Percentiles rank a stretch among this genome's conserved stretches.
Evolutionary conservation across 2,888 invertebrate species (phyloP).

Genomic region (Plutella xylostella): DNA sequence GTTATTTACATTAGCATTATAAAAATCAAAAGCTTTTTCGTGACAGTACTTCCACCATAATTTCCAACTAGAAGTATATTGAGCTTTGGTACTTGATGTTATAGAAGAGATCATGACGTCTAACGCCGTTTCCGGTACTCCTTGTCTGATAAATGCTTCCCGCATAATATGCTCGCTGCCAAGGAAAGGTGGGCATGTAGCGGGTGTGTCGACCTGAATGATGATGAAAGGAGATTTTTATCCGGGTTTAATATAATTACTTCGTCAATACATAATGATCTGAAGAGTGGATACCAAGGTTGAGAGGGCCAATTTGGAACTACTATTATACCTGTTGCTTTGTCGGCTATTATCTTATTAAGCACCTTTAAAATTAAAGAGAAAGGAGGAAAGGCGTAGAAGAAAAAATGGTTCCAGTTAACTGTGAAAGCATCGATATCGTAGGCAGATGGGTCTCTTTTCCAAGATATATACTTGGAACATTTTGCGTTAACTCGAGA

Average conservation of each 20-base stretch:
- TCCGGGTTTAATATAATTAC: neutral
- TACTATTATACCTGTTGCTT: neutral
- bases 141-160: neutral
- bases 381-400: neutral
- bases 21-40: slow-evolving; percentile 2
- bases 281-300: neutral
- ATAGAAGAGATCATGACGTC: slow-evolving; percentile 6
- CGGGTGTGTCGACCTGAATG: neutral
- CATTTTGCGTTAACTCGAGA: neutral
- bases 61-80: slow-evolving; percentile 13
- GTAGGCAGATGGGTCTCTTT: neutral
- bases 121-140: neutral
- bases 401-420: neutral
- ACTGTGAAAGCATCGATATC: neutral
- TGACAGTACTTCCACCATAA: slow-evolving; percentile 14
- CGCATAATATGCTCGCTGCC: slow-evolving; percentile 10
- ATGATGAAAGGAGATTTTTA: neutral
- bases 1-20: neutral
- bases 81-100: slow-evolving; percentile 1
- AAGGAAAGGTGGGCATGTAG: slow-evolving; percentile 2
- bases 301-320: neutral
- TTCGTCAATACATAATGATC: neutral
- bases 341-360: neutral
- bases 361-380: neutral
- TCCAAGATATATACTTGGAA: neutral